phyloP scores from a whole-genome alignment of 2,888 invertebrate species.

The Beris chalybata region DNA sequence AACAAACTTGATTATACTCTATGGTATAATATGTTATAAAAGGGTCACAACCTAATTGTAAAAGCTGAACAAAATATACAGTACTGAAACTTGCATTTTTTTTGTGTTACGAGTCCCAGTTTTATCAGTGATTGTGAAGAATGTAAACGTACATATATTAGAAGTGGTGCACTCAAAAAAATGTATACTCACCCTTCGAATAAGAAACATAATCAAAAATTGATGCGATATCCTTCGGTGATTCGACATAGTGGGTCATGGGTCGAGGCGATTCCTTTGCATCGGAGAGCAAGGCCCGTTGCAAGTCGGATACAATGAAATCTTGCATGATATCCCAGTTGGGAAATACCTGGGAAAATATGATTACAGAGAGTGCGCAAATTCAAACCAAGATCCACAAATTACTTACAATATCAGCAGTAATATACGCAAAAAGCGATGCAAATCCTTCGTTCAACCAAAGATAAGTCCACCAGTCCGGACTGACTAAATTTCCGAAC shows the following conservation, averaged over 20 bases:
- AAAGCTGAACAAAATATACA: too few species aligned
- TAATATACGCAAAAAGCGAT: constrained; percentile 48
- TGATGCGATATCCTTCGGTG: constrained; percentile 79
- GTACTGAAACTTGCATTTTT: too few species aligned
- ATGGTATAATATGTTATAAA: too few species aligned
- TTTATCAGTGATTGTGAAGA: too few species aligned
- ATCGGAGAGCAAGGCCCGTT: constrained; percentile 72
- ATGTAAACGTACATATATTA: constrained; percentile 57
- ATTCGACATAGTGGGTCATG: constrained; percentile 77
- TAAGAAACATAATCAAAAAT: constrained; percentile 87
- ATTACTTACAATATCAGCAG: constrained; percentile 46
- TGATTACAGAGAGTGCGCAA: neutral
- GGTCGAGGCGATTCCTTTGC: constrained; percentile 76
- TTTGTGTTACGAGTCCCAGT: too few species aligned
- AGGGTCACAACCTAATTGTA: too few species aligned
- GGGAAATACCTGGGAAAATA: constrained; percentile 57
- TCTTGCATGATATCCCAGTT: constrained; percentile 75
- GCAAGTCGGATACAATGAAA: constrained; percentile 73
- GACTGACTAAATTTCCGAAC: constrained; percentile 76
- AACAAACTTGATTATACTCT: too few species aligned
- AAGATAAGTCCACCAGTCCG: constrained; percentile 69
- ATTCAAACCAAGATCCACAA: too few species aligned
- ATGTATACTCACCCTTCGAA: constrained; percentile 66
- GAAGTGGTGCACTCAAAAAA: too few species aligned
- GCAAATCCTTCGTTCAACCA: constrained; percentile 80